Base-by-base conservation (phyloP, 1,140 invertebrate species). In the Scaptomyza hsui region DNA sequence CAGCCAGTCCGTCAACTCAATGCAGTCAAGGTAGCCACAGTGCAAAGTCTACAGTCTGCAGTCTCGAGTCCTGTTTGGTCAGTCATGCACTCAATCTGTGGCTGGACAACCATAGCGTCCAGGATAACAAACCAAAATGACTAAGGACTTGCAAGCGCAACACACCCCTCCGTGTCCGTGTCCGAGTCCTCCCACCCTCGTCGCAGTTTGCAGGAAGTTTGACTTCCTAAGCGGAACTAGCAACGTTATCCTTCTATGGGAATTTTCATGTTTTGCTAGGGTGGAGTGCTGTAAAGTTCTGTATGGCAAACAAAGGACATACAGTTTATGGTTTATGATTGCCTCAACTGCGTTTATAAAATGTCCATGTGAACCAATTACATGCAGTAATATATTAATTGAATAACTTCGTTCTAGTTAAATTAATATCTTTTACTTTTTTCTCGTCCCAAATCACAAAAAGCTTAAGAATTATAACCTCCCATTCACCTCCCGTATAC, bases 11-110 rank as follows among this genome's bases (percentile, higher is more conserved):
- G 13, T 4, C 26, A 59, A 76, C 72, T 61, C 71, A 9, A 74
- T 64, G 78, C 78, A 81, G 80, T 79, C 44, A 49, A 48, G 29
- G 41, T 56, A 65, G 29, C 51, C 48, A 35, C 48, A 71, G 55
- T 29, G 26, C 26, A 29, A 21, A 21, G 19, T 21, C 26, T 29
- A 5, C 26, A 29, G 19, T 21, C 4, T 21, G 4, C 0, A 29
- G 26, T 63, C 57, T 74, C 69, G 68, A 29, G 26, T 63, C 57
- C 78, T 73, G 68, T 62, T 56, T 70, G 80, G 80, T 86, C 80
- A 85, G 80, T 85, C 80, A 85, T 80, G 80, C 80, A 85, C 80
- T 85, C 80, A 85, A 85, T 85, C 80, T 76, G 76, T 79, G 69
- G 64, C 57, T 42, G 44, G 44, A 57, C 44, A 65, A 55, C 7